Evolutionary conservation across 2,113 vertebrate genomes (phyloP).

Genomic region (Okapia johnstoni): DNA sequence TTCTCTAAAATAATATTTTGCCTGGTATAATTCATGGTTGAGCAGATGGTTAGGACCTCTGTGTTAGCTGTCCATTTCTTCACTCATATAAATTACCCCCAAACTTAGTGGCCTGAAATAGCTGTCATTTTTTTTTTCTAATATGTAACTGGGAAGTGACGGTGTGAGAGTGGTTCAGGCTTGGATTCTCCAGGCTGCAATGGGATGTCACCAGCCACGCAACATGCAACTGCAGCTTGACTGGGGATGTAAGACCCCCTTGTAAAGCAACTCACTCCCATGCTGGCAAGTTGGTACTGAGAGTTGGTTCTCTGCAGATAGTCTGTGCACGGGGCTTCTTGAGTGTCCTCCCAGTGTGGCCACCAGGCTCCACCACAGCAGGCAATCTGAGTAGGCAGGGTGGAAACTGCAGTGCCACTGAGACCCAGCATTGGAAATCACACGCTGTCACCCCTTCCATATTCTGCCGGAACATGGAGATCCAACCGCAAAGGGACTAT

Average conservation of each 20-base stretch:
- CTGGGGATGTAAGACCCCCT: not conserved
- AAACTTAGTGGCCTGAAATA: not conserved
- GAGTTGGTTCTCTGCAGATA: not conserved
- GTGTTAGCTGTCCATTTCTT: not conserved
- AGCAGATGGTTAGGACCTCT: not conserved
- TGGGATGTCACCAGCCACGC: not conserved
- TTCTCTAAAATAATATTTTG: not conserved
- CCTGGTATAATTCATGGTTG: not conserved
- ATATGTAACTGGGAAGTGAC: not conserved
- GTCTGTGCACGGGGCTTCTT: not conserved
- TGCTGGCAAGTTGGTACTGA: not conserved
- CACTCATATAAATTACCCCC: not conserved
- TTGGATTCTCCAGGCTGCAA: not conserved
- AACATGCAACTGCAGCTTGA: not conserved
- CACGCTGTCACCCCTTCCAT: fast-evolving
- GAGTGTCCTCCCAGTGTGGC: not conserved
- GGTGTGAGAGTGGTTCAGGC: not conserved
- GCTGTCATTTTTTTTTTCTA: not conserved
- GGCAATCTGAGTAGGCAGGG: not conserved
- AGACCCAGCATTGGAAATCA: not conserved
- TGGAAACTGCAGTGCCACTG: not conserved
- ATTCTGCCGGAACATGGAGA: not conserved
- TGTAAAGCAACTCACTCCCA: not conserved
- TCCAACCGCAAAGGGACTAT: not conserved
- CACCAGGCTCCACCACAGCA: not conserved